A percentile compares a stretch with the other conserved stretches of the same genome.
phyloP scores from a whole-genome alignment of 2,113 vertebrate genomes.

The Nannospalax galili region DNA sequence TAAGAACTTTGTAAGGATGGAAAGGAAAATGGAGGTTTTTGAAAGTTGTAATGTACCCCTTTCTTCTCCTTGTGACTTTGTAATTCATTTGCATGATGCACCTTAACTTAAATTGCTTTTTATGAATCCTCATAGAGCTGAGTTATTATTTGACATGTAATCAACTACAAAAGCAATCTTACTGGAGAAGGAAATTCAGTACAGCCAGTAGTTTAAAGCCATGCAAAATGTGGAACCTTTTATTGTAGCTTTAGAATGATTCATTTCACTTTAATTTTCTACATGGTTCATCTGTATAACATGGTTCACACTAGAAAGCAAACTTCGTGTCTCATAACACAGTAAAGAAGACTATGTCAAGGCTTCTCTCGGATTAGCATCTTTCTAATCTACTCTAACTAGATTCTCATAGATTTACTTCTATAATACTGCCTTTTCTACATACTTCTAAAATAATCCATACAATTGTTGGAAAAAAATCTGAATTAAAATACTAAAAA shows the following conservation, averaged over 20 bases:
- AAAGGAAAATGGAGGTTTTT: slow-evolving; percentile 40
- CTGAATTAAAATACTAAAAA: not conserved
- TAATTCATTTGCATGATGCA: slow-evolving; percentile 41
- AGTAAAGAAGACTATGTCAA: not conserved
- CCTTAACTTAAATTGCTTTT: slow-evolving; percentile 64
- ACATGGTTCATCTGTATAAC: not conserved
- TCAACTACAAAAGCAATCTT: slow-evolving; percentile 63
- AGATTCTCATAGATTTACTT: slow-evolving; percentile 7
- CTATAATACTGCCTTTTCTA: slow-evolving; percentile 8
- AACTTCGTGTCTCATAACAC: slow-evolving; percentile 22
- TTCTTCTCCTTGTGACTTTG: slow-evolving; percentile 49
- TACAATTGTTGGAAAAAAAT: not conserved
- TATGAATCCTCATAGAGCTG: slow-evolving; percentile 56
- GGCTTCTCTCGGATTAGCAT: not conserved
- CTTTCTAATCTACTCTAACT: not conserved
- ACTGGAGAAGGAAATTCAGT: slow-evolving; percentile 53
- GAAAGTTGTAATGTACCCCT: not conserved
- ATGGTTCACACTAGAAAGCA: slow-evolving; percentile 29
- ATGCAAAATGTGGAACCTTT: slow-evolving; percentile 47
- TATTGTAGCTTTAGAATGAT: slow-evolving; percentile 58
- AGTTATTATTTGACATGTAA: slow-evolving; percentile 66
- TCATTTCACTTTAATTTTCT: slow-evolving; percentile 66
- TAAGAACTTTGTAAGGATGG: slow-evolving; percentile 26
- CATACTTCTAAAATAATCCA: slow-evolving; percentile 1
- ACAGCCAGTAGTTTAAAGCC: slow-evolving; percentile 51